Evolutionary conservation across 2,797 vertebrate species (phyloP).

Genomic region (Glyptemys insculpta): DNA sequence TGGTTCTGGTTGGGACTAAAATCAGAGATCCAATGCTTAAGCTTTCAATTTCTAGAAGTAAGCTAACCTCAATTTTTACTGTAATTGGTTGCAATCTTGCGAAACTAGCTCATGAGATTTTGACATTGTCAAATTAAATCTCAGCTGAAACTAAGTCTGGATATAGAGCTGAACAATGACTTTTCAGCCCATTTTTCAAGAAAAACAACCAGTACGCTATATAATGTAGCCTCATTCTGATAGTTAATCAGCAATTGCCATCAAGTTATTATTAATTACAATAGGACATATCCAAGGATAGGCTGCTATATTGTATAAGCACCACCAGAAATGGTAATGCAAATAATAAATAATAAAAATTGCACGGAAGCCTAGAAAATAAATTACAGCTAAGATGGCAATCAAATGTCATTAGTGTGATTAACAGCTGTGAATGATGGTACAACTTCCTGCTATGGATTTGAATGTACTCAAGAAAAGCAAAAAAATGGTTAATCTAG

Average conservation of each 20-base stretch:
- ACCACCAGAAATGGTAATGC: background rate
- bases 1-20: background rate
- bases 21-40: background rate
- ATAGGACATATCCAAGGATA: fast-evolving
- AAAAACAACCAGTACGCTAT: background rate
- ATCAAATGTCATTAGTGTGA: background rate
- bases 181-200: background rate
- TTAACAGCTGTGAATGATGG: background rate
- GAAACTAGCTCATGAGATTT: background rate
- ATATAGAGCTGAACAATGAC: background rate
- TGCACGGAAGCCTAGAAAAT: background rate
- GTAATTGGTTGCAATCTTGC: background rate
- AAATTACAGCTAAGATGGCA: background rate
- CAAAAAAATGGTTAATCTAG: background rate
- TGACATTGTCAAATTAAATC: background rate
- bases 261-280: background rate
- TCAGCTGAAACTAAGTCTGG: background rate
- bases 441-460: background rate
- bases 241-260: background rate
- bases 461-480: background rate
- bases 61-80: background rate
- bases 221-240: background rate
- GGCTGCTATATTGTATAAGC: background rate
- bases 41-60: background rate
- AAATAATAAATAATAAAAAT: background rate